Percentiles rank a stretch among this genome's conserved stretches.
Evolutionary conservation across 2,113 vertebrate genomes (phyloP).

Genomic region (Emydura subglobosa): DNA sequence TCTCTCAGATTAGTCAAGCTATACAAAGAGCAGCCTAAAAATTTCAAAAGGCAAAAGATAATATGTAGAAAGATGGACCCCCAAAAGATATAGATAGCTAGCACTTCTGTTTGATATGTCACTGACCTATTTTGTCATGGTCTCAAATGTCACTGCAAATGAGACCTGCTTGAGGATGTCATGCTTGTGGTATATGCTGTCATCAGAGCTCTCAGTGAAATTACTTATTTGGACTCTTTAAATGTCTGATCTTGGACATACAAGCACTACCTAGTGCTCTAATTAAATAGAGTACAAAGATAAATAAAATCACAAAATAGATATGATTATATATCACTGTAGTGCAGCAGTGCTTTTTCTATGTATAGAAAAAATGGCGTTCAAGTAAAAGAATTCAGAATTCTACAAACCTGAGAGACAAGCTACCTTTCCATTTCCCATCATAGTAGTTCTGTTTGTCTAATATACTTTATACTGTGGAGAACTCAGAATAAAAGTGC

Average conservation of each 20-base stretch:
- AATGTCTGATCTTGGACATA: neutral
- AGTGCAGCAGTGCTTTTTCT: neutral
- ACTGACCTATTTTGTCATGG: conserved; percentile 8
- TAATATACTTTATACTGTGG: neutral
- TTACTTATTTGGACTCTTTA: neutral
- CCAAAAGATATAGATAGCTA: neutral
- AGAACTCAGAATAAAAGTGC: conserved; percentile 15
- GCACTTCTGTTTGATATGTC: neutral
- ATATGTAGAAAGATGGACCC: neutral
- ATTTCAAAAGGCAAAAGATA: conserved; percentile 5
- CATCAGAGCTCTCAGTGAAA: neutral
- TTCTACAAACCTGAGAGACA: neutral
- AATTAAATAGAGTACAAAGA: neutral
- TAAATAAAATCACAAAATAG: accelerated
- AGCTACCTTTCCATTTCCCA: neutral
- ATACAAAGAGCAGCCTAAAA: neutral
- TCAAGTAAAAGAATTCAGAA: neutral
- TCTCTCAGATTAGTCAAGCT: neutral
- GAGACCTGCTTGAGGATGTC: neutral
- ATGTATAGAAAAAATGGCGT: neutral
- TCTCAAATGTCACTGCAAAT: neutral
- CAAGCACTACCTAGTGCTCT: neutral
- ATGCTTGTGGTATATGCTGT: neutral
- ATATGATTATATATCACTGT: neutral
- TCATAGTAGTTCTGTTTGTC: neutral